Base-by-base conservation (phyloP, 1,140 invertebrate species). In the Piezodorus guildinii region DNA sequence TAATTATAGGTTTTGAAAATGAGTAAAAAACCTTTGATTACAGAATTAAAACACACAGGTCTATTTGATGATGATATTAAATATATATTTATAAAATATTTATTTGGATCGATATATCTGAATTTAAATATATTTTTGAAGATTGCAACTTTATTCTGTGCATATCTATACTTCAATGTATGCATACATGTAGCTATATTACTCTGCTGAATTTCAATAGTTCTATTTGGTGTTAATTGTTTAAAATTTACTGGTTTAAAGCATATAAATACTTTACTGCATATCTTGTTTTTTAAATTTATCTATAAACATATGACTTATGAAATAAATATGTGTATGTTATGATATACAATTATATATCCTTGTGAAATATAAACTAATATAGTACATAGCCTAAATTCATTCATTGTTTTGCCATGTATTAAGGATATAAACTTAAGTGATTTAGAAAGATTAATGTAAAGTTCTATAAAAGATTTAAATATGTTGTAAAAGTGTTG, bases 381-480 rank as follows among this genome's bases (percentile, higher is more conserved):
- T 56, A 56, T 56, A 56, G 52, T 23, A 56, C 19, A 56, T 56
- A 56, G 52, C 52, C 52, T 56, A 56, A 56, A 56, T 56, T 23
- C 19, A 56, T 56, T 56, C 19, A 56, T 56, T 56, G 52, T 56
- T 56, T 56, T 56, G 52, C 23, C 52, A 56, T 56, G 52, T 56
- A 56, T 25, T 56, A 56, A 56, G 23, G 52, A 56, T 25, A 25
- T 56, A 56, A 56, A 14, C 23, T 56, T 56, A 23, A 56, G 23
- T 56, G 21, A 56, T 25, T 21, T 56, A 56, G 52, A 56, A 25
- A 25, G 52, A 56, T 23, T 56, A 23, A 56, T 23, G 17, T 16
- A 56, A 56, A 56, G 34, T 39, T 39, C 34, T 10, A 39, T 39
- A 25, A 19, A 56, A 23, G 23, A 8, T 56, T 23, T 23, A 56